Conservation (phyloP, 2,888 invertebrate genomes). For the Geophilus truncorum region DNA sequence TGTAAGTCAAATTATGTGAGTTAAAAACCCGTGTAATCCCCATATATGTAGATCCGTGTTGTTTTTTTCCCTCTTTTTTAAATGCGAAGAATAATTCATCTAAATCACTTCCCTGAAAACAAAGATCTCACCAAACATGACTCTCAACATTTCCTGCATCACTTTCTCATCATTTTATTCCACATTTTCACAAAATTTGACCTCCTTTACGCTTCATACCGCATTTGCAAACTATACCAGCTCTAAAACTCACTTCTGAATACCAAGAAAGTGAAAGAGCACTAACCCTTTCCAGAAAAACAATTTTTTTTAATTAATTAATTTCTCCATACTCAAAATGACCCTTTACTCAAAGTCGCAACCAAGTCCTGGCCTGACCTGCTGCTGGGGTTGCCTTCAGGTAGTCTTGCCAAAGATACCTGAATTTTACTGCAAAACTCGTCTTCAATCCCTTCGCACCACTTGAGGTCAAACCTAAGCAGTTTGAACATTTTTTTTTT, state of each 20-base stretch:
- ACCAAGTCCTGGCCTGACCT: not conserved
- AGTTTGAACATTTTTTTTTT: not conserved
- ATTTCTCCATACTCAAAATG: not conserved
- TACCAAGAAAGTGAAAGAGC: not conserved
- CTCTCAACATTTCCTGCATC: not conserved
- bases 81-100: no score
- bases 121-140: not conserved
- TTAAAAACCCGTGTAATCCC: no score
- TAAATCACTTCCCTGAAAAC: no score
- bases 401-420: not conserved
- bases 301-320: not conserved
- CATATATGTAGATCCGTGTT: no score
- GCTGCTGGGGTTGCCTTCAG: not conserved
- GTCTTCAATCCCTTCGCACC: not conserved
- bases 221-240: not conserved
- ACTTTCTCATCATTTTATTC: not conserved
- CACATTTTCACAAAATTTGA: not conserved
- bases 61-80: no score
- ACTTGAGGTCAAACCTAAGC: not conserved
- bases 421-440: not conserved
- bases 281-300: not conserved
- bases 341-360: not conserved
- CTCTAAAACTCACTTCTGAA: no score
- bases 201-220: not conserved
- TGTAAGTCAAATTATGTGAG: not conserved